Evolutionary conservation across 92 coral and sea anemone species (phyloP).

Genomic region (Phymanthus crucifer): DNA sequence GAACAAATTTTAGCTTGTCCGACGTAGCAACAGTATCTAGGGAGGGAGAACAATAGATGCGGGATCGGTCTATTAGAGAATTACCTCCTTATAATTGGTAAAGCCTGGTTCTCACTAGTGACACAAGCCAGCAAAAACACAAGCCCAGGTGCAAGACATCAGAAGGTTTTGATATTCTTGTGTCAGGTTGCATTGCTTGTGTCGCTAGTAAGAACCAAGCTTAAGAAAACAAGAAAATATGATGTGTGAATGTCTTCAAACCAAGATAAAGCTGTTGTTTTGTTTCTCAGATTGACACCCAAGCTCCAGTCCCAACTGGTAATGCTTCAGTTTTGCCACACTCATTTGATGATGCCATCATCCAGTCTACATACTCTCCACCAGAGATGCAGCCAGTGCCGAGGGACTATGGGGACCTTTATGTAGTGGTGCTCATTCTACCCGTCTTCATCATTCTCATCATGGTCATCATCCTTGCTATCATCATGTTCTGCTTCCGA

Average conservation of each 20-base stretch:
- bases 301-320: constrained; percentile 14
- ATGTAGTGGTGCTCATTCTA: constrained; percentile 62
- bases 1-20: no score
- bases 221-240: no score
- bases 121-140: no score
- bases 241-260: neutral
- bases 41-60: no score
- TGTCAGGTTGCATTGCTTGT: no score
- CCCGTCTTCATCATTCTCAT: constrained; percentile 61
- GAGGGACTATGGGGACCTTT: constrained; percentile 67
- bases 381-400: constrained; percentile 58
- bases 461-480: constrained; percentile 62
- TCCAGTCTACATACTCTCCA: constrained; percentile 63
- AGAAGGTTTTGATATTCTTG: no score
- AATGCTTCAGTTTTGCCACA: constrained; percentile 17
- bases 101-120: no score
- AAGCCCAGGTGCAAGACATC: no score
- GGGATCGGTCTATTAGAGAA: no score
- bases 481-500: constrained; percentile 71
- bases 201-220: no score
- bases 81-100: no score
- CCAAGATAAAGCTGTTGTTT: neutral
- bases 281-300: constrained; percentile 13
- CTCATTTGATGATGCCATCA: constrained; percentile 43
- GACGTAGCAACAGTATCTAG: no score